Conservation (phyloP, 2,797 vertebrate genomes). For the Danio tinwini region DNA sequence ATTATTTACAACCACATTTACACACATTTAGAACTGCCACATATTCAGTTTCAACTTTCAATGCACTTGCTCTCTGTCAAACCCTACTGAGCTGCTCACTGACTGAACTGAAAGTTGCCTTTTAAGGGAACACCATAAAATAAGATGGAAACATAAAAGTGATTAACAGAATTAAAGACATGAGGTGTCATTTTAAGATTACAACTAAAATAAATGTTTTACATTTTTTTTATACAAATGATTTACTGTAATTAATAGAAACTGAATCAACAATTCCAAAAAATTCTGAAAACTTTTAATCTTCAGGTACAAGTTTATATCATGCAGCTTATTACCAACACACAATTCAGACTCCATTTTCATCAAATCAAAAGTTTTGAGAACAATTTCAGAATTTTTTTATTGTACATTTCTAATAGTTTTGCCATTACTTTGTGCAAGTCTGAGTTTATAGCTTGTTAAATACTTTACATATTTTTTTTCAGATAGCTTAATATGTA, state of each 20-base stretch:
- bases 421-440: too few species aligned
- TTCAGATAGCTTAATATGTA: too few species aligned
- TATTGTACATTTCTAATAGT: too few species aligned
- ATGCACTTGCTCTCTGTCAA: neutral
- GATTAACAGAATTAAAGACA: neutral
- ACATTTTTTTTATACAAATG: too few species aligned
- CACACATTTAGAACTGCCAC: neutral
- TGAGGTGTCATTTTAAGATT: neutral
- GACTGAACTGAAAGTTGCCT: neutral
- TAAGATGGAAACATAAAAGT: neutral
- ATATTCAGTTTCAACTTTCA: neutral
- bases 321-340: too few species aligned
- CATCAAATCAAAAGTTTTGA: too few species aligned
- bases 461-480: too few species aligned
- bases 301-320: too few species aligned
- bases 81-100: constrained; percentile 1
- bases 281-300: neutral
- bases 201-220: neutral
- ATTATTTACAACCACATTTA: neutral
- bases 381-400: too few species aligned
- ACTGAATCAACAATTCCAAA: neutral
- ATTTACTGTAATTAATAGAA: neutral
- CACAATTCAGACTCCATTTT: too few species aligned
- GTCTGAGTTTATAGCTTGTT: too few species aligned
- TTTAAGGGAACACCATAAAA: neutral